These are phyloP conservation scores for Mixornis gularis DNA, from an alignment of 2,113 vertebrate genomes.

Conservation along the genomic window DNA sequence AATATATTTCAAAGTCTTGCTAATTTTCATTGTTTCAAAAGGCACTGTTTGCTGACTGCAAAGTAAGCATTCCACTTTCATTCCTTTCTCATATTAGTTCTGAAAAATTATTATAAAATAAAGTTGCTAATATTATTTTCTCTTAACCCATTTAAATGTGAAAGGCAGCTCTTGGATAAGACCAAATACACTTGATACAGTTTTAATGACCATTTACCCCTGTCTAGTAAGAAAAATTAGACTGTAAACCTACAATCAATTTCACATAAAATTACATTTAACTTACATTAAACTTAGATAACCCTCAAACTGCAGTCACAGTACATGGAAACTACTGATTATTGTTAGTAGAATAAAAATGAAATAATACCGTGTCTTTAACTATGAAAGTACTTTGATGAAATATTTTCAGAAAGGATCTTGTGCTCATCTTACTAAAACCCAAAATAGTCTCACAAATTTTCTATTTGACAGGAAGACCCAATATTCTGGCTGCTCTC, in stretches of 20 bases:
- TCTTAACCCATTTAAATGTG: not conserved
- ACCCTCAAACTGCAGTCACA: not conserved
- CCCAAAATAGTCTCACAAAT: not conserved
- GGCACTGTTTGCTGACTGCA: not conserved
- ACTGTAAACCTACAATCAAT: not conserved
- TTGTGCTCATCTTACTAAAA: not conserved
- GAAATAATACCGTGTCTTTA: not conserved
- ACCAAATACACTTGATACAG: not conserved
- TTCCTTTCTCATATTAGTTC: not conserved
- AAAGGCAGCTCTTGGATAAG: not conserved
- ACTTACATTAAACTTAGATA: not conserved
- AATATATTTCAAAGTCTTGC: not conserved
- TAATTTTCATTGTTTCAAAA: not conserved
- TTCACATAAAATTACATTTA: not conserved
- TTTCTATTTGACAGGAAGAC: not conserved
- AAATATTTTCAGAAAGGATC: not conserved
- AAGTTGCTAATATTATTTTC: not conserved
- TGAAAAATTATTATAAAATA: not conserved
- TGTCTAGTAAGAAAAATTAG: not conserved
- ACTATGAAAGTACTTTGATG: not conserved
- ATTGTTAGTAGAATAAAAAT: not conserved
- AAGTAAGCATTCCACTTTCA: not conserved
- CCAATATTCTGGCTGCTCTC: not conserved
- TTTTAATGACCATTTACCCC: not conserved
- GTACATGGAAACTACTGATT: not conserved